These are phyloP conservation scores for Ophiodon elongatus DNA, from an alignment of 2,113 vertebrate genomes.

Conservation along the genomic window DNA sequence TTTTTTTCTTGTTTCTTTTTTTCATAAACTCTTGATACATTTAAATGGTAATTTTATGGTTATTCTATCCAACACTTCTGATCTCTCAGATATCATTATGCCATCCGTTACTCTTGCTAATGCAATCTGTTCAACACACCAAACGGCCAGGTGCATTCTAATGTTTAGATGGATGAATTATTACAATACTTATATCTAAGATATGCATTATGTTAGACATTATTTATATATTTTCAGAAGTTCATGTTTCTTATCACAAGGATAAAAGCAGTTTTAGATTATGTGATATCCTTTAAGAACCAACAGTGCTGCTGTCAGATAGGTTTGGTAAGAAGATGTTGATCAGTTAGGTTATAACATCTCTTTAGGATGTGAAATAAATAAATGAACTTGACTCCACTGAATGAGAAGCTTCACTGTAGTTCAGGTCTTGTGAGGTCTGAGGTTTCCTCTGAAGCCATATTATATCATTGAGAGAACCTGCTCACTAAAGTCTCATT, in stretches of 20 bases:
- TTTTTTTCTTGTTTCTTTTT: not conserved
- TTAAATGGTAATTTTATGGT: not conserved
- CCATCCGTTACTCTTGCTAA: not conserved
- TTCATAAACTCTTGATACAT: not conserved
- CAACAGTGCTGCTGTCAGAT: not conserved
- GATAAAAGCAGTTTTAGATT: not conserved
- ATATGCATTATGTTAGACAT: not conserved
- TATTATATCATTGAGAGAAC: not conserved
- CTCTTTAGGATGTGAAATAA: no score
- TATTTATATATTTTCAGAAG: not conserved
- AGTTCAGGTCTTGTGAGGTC: not conserved
- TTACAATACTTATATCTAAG: not conserved
- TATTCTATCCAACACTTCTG: not conserved
- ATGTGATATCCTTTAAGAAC: not conserved
- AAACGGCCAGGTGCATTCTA: not conserved
- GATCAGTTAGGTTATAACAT: no score
- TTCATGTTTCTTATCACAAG: not conserved
- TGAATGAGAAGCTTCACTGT: no score
- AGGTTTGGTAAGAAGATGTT: no score
- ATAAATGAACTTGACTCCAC: no score
- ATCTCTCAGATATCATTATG: conserved; percentile 1
- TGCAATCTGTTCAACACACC: not conserved
- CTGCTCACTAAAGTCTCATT: not conserved
- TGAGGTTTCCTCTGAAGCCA: not conserved
- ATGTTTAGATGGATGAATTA: not conserved